Percentiles rank a stretch among this genome's conserved stretches.
Conservation (phyloP, 2,113 vertebrate genomes). For the Tapirus terrestris region DNA sequence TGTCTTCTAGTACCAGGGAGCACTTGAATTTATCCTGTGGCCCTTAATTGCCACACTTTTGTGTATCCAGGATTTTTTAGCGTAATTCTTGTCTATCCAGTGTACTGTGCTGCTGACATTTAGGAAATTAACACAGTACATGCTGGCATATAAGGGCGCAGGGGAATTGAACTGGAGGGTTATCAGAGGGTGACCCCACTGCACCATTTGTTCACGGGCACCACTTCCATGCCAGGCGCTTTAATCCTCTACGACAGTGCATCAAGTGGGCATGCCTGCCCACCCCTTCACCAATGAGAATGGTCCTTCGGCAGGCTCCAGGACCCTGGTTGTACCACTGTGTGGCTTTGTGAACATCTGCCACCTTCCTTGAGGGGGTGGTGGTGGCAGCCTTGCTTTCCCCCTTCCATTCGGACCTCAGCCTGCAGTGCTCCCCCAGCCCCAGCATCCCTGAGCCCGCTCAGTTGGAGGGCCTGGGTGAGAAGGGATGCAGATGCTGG, state of each 20-base stretch:
- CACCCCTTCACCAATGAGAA: not conserved
- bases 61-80: not conserved
- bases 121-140: not conserved
- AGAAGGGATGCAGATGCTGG: not conserved
- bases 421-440: too few species aligned
- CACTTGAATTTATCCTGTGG: not conserved
- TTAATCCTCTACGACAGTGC: not conserved
- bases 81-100: not conserved
- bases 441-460: rapidly evolving
- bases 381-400: too few species aligned
- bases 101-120: not conserved
- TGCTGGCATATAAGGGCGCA: not conserved
- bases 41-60: not conserved
- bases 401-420: too few species aligned
- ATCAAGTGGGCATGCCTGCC: not conserved
- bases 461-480: not conserved
- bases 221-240: not conserved
- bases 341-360: not conserved
- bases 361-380: not conserved
- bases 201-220: not conserved
- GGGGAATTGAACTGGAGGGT: not conserved
- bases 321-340: not conserved
- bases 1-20: not conserved
- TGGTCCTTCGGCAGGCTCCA: not conserved
- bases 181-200: not conserved